Percentiles rank a stretch among this genome's conserved stretches.
Evolutionary conservation across 2,113 vertebrate genomes (phyloP).

Genomic region (Hippopotamus amphibius): DNA sequence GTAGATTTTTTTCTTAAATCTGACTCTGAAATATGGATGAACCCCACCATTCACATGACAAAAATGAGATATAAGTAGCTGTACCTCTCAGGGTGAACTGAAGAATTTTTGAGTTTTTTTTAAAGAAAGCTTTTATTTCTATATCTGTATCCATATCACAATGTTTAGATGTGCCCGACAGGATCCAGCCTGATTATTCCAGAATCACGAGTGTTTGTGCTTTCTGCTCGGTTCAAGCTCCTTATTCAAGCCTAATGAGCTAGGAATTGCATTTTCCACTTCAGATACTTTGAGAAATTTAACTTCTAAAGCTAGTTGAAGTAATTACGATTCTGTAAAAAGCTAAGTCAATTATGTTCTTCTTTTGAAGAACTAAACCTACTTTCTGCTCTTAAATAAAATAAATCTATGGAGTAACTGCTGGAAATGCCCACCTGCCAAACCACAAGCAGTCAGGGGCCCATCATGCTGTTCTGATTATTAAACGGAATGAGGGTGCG

Average conservation of each 20-base stretch:
- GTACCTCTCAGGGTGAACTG: background rate
- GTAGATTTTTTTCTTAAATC: background rate
- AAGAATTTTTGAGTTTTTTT: background rate
- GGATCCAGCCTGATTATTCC: background rate
- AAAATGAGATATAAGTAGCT: background rate
- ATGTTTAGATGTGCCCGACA: background rate
- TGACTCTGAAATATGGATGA: background rate
- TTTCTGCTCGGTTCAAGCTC: background rate
- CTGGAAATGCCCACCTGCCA: conserved; percentile 69
- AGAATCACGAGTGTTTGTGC: conserved; percentile 1
- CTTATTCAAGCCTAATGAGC: conserved; percentile 17
- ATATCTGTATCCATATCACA: background rate
- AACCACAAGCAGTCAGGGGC: background rate
- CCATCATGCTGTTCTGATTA: conserved; percentile 19
- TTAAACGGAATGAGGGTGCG: background rate
- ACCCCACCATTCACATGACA: background rate
- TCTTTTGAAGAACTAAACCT: conserved; percentile 69
- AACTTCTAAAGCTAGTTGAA: conserved; percentile 71
- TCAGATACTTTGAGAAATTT: conserved; percentile 68
- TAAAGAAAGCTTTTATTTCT: background rate
- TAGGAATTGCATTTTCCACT: conserved; percentile 65
- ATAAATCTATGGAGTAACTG: conserved; percentile 58
- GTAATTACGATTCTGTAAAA: conserved; percentile 72
- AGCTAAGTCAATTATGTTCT: conserved; percentile 58
- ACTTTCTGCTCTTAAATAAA: conserved; percentile 66